Evolutionary conservation across 1,140 invertebrate genomes (phyloP).

Genomic region (Metopolophium dirhodum): DNA sequence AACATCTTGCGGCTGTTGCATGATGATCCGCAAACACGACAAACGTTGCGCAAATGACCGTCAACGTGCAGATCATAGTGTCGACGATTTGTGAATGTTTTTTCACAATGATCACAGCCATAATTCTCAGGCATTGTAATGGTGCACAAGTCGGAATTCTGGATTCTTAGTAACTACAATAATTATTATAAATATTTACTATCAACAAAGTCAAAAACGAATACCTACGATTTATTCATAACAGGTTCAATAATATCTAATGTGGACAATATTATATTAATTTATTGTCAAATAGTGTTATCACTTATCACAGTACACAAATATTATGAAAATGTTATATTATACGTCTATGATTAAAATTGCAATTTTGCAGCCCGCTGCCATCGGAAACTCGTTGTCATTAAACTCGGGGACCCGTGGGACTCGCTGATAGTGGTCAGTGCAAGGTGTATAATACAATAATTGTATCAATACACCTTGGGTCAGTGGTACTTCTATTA

Average conservation of each 20-base stretch:
- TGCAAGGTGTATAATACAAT: too few relatives aligned
- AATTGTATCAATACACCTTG: too few relatives aligned
- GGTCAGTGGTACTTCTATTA: too few relatives aligned
- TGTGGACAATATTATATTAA: background rate
- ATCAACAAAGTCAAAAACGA: background rate
- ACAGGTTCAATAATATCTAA: background rate
- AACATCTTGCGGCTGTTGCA: conserved; percentile 45
- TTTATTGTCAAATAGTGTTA: background rate
- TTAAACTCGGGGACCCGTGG: too few relatives aligned
- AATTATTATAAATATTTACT: background rate
- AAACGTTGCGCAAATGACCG: conserved; percentile 21
- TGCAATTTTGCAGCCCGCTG: too few relatives aligned
- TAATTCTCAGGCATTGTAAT: conserved; percentile 26
- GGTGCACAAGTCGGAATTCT: background rate
- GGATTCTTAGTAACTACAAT: background rate
- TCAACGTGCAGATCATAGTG: conserved; percentile 40
- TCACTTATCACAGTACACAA: too few relatives aligned
- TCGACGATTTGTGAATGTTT: conserved; percentile 14
- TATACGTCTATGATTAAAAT: too few relatives aligned
- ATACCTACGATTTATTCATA: background rate
- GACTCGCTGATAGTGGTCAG: too few relatives aligned
- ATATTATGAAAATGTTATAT: too few relatives aligned
- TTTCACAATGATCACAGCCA: conserved; percentile 24
- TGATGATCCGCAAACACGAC: background rate
- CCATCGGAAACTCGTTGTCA: too few relatives aligned